These are phyloP conservation scores for Sicus ferrugineus DNA, from an alignment of 2,888 invertebrate species.

Conservation along the genomic window DNA sequence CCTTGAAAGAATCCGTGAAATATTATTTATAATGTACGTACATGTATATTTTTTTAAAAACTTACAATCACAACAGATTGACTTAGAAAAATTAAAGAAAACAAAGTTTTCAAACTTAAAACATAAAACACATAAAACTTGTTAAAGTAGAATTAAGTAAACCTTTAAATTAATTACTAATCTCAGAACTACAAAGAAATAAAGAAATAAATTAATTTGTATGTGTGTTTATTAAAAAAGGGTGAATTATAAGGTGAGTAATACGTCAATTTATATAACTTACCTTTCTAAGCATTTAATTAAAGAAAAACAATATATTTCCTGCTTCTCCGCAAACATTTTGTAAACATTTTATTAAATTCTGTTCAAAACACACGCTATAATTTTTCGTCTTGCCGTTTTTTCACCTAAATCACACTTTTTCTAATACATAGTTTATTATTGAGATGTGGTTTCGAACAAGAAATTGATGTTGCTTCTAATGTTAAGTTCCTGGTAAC, in stretches of 20 bases:
- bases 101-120: background rate
- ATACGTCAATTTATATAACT: background rate
- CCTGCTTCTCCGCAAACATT: constrained; percentile 22
- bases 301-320: background rate
- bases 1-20: background rate
- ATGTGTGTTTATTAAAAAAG: background rate
- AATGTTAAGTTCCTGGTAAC: background rate
- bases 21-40: background rate
- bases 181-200: background rate
- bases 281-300: background rate
- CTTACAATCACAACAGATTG: background rate
- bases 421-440: no score
- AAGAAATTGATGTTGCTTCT: no score
- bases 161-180: constrained; percentile 17
- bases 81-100: background rate
- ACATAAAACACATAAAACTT: background rate
- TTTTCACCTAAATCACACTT: no score
- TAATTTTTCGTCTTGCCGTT: background rate
- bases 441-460: no score
- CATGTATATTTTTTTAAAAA: constrained; percentile 26
- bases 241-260: no score
- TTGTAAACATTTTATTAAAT: constrained; percentile 12
- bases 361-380: background rate
- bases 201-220: background rate
- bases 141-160: background rate